Evolutionary conservation across 1,140 invertebrate species (phyloP).

Genomic region (Dendroctonus ponderosae): DNA sequence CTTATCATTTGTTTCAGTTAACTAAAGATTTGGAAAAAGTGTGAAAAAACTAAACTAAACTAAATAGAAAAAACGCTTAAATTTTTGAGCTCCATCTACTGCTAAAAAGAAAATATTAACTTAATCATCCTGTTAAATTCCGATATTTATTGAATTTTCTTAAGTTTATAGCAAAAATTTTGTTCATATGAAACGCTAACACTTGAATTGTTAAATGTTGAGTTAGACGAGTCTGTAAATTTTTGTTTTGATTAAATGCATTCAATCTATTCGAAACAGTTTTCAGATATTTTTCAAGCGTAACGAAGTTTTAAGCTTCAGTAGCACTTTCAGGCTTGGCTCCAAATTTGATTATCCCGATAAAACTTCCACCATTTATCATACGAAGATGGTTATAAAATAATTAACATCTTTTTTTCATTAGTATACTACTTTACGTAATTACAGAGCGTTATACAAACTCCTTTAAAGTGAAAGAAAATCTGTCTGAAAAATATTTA

Average conservation of each 20-base stretch:
- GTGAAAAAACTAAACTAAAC: too few relatives aligned
- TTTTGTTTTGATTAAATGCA: conserved; percentile 19
- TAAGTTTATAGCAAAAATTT: too few relatives aligned
- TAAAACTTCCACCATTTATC: conserved; percentile 17
- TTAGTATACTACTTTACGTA: background rate
- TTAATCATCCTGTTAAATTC: too few relatives aligned
- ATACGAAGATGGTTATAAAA: conserved; percentile 8
- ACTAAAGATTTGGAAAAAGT: too few relatives aligned
- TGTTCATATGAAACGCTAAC: too few relatives aligned
- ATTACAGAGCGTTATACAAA: background rate
- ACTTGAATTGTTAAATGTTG: too few relatives aligned
- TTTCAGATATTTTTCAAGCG: conserved; percentile 7
- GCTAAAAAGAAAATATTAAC: too few relatives aligned
- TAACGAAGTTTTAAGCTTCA: conserved; percentile 12
- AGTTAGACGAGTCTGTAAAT: background rate
- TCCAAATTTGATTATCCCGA: conserved; percentile 11
- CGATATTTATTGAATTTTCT: too few relatives aligned
- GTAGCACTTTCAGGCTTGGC: conserved; percentile 3
- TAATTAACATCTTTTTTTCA: conserved; percentile 8
- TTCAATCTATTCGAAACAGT: conserved; percentile 9
- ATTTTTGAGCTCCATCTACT: too few relatives aligned
- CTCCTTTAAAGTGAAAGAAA: background rate
- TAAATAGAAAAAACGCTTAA: too few relatives aligned
- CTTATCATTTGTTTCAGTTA: too few relatives aligned
- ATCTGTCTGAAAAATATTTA: background rate